Evolutionary conservation across 2,888 invertebrate genomes (phyloP), one percentile per base, ranked within the genome.

Genomic region (Eupelmus urozonus): DNA sequence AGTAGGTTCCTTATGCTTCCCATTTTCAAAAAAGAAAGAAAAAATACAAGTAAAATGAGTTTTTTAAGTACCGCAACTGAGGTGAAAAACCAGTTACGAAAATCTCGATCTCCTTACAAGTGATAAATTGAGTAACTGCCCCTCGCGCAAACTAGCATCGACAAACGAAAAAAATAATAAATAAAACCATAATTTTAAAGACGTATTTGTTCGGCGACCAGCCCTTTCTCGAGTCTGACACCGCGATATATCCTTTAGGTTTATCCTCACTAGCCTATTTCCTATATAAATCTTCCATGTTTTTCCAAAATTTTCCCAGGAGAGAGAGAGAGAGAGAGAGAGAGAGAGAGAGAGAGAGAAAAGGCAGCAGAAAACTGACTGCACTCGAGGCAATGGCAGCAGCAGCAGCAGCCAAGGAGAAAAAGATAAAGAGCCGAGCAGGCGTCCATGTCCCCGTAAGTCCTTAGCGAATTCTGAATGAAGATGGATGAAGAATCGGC

Each of bases 401-500:
- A 53, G 45, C n/a, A n/a, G n/a, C n/a, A n/a, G n/a, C n/a, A n/a
- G n/a, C n/a, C n/a, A n/a, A n/a, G 29, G 4, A 57, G 29, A 78
- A 60, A 81, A 81, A 82, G 84, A 84, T 82, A 85, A 84, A 83
- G 81, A 81, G 79, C 80, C 82, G n/a, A n/a, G n/a, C 79, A 77
- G 78, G 81, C 80, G 70, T 81, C 78, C 34, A 29, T 18, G 53
- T 20, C 40, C 25, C 20, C 18, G 59, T 51, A 27, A 67, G 80
- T 77, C 66, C 80, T 83, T 82, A 82, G 83, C 81, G 81, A 81
- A 69, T 78, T 80, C 78, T 80, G 81, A 86, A 85, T 83, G 82
- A 85, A 86, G 86, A 86, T 84, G 81, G 83, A 86, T 86, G 83
- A 76, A 82, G 82, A 83, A 82, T 81, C 79, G 49, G 13, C 60